Percentiles rank a stretch among this genome's conserved stretches.
phyloP scores from a whole-genome alignment of 2,113 vertebrate species.

The Pelobates fuscus region DNA sequence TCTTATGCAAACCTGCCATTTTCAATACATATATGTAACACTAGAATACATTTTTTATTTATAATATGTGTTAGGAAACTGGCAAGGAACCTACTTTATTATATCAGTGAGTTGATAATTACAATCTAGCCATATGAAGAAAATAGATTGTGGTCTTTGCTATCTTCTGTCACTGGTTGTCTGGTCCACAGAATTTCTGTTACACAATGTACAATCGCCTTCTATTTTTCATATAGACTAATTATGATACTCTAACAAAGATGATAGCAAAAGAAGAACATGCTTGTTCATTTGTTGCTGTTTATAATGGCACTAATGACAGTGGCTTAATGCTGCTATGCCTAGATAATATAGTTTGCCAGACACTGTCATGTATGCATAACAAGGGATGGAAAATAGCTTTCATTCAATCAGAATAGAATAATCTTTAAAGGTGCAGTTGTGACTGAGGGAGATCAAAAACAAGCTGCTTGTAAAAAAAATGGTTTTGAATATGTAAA shows the following conservation, averaged over 20 bases:
- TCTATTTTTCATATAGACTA: neutral
- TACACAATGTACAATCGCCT: conserved; percentile 1
- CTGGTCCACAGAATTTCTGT: neutral
- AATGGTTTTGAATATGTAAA: no score
- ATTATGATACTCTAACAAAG: conserved; percentile 7
- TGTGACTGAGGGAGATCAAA: neutral
- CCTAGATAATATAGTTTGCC: conserved; percentile 77
- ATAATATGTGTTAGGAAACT: neutral
- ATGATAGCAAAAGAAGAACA: conserved; percentile 47
- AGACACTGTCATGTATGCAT: conserved; percentile 74
- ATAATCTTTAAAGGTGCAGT: neutral
- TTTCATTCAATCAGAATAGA: conserved; percentile 66
- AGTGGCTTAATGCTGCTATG: conserved; percentile 72
- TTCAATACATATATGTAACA: neutral
- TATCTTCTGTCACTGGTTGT: neutral
- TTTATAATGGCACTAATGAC: conserved; percentile 69
- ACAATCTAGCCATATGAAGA: neutral
- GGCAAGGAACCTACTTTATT: neutral
- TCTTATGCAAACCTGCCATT: neutral
- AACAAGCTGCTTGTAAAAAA: neutral
- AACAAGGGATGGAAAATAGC: conserved; percentile 66
- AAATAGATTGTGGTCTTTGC: conserved; percentile 1
- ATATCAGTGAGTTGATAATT: neutral
- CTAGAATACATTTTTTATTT: neutral
- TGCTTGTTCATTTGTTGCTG: conserved; percentile 66